Evolutionary conservation across 2,888 invertebrate genomes (phyloP).

Genomic region (Luffia ferchaultella): DNA sequence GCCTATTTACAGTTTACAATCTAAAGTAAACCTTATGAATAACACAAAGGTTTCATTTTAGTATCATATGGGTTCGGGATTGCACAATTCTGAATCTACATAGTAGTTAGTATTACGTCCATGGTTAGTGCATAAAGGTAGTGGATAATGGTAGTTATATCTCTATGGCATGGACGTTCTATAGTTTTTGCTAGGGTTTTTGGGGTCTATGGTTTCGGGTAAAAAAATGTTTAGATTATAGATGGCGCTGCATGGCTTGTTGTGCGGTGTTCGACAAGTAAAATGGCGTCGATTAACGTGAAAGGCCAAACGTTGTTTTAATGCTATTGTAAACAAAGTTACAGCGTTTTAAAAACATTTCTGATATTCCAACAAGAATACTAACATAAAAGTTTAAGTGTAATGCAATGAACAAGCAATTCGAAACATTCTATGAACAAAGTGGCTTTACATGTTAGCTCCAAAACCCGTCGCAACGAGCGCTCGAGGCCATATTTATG

Average conservation of each 20-base stretch:
- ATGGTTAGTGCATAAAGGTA: too few relatives aligned
- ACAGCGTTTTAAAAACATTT: constrained; percentile 35
- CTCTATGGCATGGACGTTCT: too few relatives aligned
- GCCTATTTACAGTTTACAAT: too few relatives aligned
- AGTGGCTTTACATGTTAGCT: constrained; percentile 53
- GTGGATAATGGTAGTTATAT: too few relatives aligned
- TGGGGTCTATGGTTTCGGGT: too few relatives aligned
- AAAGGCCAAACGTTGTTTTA: constrained; percentile 69
- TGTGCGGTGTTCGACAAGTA: constrained; percentile 67
- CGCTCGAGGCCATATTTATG: constrained; percentile 72
- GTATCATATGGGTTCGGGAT: too few relatives aligned
- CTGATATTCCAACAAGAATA: constrained; percentile 25
- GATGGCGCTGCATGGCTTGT: constrained; percentile 72
- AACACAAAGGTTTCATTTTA: too few relatives aligned
- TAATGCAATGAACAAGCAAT: constrained; percentile 28
- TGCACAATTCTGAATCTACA: too few relatives aligned
- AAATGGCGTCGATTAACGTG: constrained; percentile 75
- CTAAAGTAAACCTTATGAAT: too few relatives aligned
- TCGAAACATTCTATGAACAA: constrained; percentile 27
- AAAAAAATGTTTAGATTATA: too few relatives aligned
- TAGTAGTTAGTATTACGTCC: too few relatives aligned
- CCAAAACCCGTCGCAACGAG: constrained; percentile 63
- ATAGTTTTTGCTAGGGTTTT: too few relatives aligned
- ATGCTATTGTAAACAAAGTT: constrained; percentile 61
- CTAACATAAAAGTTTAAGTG: constrained; percentile 32